Base-by-base conservation (phyloP, 2,113 vertebrate genomes). In the Caranx ignobilis region DNA sequence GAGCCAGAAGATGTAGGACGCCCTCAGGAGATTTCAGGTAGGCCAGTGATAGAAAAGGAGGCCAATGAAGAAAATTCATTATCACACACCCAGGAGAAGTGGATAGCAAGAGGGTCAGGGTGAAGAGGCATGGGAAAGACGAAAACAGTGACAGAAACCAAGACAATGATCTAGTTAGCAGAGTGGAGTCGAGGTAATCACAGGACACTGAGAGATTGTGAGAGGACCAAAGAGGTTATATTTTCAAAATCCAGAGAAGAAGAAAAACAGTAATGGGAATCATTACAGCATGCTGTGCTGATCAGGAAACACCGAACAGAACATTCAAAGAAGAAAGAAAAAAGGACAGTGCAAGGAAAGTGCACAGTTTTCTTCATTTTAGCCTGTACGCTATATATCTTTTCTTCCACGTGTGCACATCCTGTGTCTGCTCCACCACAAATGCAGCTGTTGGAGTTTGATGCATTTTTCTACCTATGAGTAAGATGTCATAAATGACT, bases 31-130 rank as follows among this genome's bases (percentile, higher is more conserved):
- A 79, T 68, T 86, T 82, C 79, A 91, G 82, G 83, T 87, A 68
- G 55, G 50, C 67, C 75, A 83, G 55, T 18, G 75, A 86, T 45
- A 79, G 77, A 80, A 83, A 84, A 79, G 39, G 52, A 84, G 77
- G 77, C 71, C 75, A 81, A 12, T 83, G 77, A 82, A 67, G 69
- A 76, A 79, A 86, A 87, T 78, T 89, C 63, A 86, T 88, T 87
- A 86, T 85, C 80, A 70, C 68, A 79, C 63, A 74, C 48, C 41
- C n/a, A 85, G 77, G 77, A 89, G 48, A 75, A 63, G 77, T 32
- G 81, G 68, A 62, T 37, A 31, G 68, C 21, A 62, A 75, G 54
- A 82, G 34, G 82, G 54, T 82, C 52, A 77, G 50, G 45, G 55
- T 66, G 45, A 72, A 71, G 61, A 70, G 60, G 37, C 19, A 11